Base-by-base conservation (phyloP, 2,888 invertebrate species). In the Chydorus sphaericus region DNA sequence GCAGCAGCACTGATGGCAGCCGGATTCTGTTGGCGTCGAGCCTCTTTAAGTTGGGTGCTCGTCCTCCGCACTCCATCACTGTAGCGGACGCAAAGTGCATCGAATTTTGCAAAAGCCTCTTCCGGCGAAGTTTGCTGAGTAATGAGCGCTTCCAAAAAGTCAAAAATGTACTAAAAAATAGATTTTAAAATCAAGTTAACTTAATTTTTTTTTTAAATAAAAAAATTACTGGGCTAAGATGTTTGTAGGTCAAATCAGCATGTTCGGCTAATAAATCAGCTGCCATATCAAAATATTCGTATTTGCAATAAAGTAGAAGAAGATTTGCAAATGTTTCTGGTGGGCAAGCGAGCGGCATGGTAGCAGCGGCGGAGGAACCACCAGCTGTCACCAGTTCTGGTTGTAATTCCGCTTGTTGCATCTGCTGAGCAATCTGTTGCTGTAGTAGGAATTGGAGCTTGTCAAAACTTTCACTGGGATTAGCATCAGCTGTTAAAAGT, bases 251-350 rank as follows among this genome's bases (percentile, higher is more conserved):
- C 56, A 96, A 79, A 67, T 96, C 90, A 6, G 92, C 88, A 71
- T 97, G 94, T 72, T 97, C 97, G 6, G 97, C 97, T 60, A 98
- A 70, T 36, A 98, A 88, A 72, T 98, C 98, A 0, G 98, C 98
- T 10, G 97, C 97, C 59, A 97, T 74, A 69, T 98, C 97, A 67
- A 86, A 96, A 68, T 94, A 92, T 71, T 96, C 96, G 70, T 94
- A 92, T 69, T 93, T 94, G 68, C 96, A 92, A 68, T 97, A 98
- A 1, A 96, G 74, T 4, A 98, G 74, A 44, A 99, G 73, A 20
- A 99, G 76, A 71, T 98, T 98, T 1, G 92, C 86, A 69, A 98
- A 96, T 0, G 97, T 96, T 75, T 98, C 97, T 14, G 90, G 88
- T 4, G 98, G 98, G 68, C 96, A 97, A 3, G 92, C 89, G 66